phyloP scores from a whole-genome alignment of 2,113 vertebrate species.

The Bombycilla garrulus region DNA sequence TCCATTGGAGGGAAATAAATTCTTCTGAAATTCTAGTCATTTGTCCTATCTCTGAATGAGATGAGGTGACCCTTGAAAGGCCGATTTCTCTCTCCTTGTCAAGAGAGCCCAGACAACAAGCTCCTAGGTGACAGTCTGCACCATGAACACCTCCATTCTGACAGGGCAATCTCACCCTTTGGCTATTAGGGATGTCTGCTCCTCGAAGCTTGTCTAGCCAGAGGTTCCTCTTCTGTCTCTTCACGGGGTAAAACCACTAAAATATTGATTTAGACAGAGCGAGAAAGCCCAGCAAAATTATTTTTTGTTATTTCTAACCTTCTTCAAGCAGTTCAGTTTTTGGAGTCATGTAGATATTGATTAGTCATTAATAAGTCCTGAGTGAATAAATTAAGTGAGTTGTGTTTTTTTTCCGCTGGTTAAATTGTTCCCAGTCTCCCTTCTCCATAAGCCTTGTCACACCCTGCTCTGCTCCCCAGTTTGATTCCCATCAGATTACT shows the following conservation, averaged over 20 bases:
- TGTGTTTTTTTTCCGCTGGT: accelerated
- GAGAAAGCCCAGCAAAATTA: neutral
- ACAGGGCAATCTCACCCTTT: neutral
- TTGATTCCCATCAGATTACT: neutral
- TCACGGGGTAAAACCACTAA: neutral
- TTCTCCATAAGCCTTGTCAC: neutral
- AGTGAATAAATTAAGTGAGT: neutral
- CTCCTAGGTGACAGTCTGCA: neutral
- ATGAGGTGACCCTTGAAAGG: slow-evolving; percentile 22
- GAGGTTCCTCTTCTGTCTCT: neutral
- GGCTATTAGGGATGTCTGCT: neutral
- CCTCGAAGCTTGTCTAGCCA: neutral
- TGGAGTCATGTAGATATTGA: neutral
- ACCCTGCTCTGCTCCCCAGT: neutral
- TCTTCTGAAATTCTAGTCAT: slow-evolving; percentile 10
- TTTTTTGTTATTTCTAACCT: neutral
- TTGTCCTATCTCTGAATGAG: neutral
- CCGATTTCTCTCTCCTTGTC: slow-evolving; percentile 27
- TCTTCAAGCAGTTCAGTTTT: neutral
- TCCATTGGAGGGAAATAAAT: slow-evolving; percentile 26
- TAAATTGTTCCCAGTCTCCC: neutral
- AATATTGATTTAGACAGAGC: neutral
- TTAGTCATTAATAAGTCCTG: neutral
- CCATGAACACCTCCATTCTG: neutral
- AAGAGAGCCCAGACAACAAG: neutral